phyloP scores from a whole-genome alignment of 2,113 vertebrate species.

The Bos indicus region DNA sequence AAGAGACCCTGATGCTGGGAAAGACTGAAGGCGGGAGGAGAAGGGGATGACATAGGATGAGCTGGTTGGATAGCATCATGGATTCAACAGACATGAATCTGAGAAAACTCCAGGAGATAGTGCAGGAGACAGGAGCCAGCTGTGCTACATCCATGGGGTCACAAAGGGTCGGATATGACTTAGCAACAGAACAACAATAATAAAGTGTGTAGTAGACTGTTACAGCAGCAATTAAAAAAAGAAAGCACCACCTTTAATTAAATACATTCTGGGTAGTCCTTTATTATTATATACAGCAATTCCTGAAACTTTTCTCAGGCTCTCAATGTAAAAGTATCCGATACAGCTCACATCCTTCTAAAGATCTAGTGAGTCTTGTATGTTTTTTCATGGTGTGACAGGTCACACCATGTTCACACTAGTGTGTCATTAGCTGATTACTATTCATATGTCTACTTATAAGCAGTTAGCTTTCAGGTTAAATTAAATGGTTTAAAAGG shows the following conservation, averaged over 20 bases:
- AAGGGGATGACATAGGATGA: neutral
- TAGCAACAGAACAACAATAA: neutral
- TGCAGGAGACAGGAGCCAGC: neutral
- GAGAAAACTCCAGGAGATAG: neutral
- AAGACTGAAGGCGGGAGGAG: neutral
- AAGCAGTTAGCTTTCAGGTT: neutral
- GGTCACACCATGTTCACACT: neutral
- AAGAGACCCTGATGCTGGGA: neutral
- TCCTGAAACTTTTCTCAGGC: neutral
- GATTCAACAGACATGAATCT: neutral
- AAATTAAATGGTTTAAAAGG: neutral
- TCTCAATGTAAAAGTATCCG: neutral
- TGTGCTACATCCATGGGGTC: neutral
- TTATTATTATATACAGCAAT: neutral
- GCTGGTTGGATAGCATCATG: neutral
- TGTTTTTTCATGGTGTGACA: neutral
- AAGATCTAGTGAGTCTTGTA: neutral
- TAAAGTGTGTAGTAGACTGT: neutral
- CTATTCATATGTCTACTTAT: neutral
- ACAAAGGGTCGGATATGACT: neutral
- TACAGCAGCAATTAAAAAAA: neutral
- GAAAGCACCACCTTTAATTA: neutral
- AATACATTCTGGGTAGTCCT: neutral
- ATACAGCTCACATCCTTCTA: neutral
- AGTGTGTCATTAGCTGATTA: conserved; percentile 22